These are phyloP conservation scores for Cantharis nigra DNA, from an alignment of 2,888 invertebrate species.

Conservation along the genomic window DNA sequence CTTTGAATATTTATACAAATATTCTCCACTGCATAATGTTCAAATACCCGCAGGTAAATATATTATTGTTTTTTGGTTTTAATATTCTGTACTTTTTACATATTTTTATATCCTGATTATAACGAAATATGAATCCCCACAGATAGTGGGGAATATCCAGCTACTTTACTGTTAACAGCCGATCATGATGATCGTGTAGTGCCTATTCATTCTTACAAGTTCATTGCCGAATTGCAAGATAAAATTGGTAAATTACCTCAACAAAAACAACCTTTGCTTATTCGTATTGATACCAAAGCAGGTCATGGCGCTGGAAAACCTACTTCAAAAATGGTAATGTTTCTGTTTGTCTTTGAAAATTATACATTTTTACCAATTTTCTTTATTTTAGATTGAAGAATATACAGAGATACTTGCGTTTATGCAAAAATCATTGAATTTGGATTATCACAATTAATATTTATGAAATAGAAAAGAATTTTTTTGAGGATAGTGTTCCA, in stretches of 20 bases:
- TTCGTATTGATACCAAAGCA: constrained; percentile 91
- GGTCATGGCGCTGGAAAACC: constrained; percentile 98
- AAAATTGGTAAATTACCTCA: constrained; percentile 63
- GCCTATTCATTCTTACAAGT: constrained; percentile 95
- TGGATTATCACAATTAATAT: constrained; percentile 45
- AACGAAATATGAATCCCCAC: background rate
- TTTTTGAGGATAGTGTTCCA: background rate
- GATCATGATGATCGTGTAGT: constrained; percentile 99
- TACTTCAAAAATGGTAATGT: constrained; percentile 83
- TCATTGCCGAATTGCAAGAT: constrained; percentile 88
- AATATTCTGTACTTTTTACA: too few species aligned
- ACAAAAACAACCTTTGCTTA: constrained; percentile 85
- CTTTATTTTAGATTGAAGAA: constrained; percentile 84
- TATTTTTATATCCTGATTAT: too few species aligned
- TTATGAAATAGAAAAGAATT: background rate
- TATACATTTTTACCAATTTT: constrained; percentile 55
- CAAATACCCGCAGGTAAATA: constrained; percentile 63
- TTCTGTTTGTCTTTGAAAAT: constrained; percentile 67
- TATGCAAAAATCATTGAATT: constrained; percentile 72
- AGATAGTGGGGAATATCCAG: constrained; percentile 77
- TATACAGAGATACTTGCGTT: constrained; percentile 88
- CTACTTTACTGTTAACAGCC: constrained; percentile 89
- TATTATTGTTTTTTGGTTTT: background rate
- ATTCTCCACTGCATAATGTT: constrained; percentile 95
- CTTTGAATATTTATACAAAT: constrained; percentile 82